A percentile compares a stretch with the other conserved stretches of the same genome.
Evolutionary conservation across 2,888 invertebrate species (phyloP).

Genomic region (Gortyna flavago): DNA sequence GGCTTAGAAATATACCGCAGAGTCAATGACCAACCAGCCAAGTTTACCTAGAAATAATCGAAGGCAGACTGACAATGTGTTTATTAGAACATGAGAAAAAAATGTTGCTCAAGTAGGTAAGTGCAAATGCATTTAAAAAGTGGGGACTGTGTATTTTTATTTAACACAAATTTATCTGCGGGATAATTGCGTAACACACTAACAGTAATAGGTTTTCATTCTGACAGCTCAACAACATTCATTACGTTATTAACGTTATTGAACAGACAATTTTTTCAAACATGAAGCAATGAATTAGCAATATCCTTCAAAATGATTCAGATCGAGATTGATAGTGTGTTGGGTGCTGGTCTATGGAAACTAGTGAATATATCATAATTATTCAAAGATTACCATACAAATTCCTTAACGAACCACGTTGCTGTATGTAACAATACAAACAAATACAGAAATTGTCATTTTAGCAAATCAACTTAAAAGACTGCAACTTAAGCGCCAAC

Average conservation of each 20-base stretch:
- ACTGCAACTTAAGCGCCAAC: constrained; percentile 26
- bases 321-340: no score
- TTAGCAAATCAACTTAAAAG: constrained; percentile 13
- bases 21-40: constrained; percentile 49
- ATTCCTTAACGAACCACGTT: constrained; percentile 12
- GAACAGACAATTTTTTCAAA: no score
- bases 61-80: neutral
- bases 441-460: constrained; percentile 1
- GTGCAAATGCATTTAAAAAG: neutral
- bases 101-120: neutral
- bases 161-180: neutral
- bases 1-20: constrained; percentile 56
- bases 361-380: neutral
- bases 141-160: neutral
- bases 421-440: neutral
- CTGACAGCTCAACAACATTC: neutral
- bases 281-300: no score
- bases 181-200: neutral
- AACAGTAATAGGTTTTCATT: neutral
- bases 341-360: neutral
- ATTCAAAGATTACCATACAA: neutral
- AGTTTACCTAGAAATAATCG: constrained; percentile 12
- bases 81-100: neutral
- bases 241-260: no score
- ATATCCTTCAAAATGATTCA: no score